phyloP scores from a whole-genome alignment of 2,113 vertebrate genomes.

The Tichodroma muraria region DNA sequence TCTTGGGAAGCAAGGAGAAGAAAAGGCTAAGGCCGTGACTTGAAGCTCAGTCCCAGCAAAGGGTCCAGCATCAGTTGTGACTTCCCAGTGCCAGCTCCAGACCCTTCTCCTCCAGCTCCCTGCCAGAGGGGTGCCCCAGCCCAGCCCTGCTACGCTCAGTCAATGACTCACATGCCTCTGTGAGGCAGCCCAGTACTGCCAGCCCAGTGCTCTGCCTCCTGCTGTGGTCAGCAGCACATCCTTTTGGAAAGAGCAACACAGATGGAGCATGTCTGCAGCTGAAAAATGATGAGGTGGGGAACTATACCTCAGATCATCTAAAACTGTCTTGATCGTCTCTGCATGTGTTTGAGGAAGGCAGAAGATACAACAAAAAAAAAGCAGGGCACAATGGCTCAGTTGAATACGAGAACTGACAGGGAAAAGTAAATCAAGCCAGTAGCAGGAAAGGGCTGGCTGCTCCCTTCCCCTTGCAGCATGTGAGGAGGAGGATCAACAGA shows the following conservation, averaged over 20 bases:
- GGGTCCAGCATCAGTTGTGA: neutral
- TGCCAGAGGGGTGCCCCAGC: neutral
- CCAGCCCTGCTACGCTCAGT: neutral
- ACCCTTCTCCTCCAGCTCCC: rapidly evolving
- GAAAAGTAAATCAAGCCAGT: neutral
- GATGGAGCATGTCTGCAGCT: neutral
- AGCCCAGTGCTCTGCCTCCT: neutral
- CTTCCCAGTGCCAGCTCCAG: neutral
- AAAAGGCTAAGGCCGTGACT: neutral
- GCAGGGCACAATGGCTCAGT: neutral
- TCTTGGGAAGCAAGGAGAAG: neutral
- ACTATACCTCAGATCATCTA: neutral
- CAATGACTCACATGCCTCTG: neutral
- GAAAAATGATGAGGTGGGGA: neutral
- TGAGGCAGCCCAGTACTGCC: neutral
- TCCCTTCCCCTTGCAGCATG: neutral
- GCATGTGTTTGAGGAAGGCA: neutral
- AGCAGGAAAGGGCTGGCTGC: neutral
- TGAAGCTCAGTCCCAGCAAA: neutral
- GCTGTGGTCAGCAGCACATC: neutral
- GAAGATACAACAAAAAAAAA: neutral
- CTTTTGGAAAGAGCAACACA: neutral
- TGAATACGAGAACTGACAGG: neutral
- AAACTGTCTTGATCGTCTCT: neutral
- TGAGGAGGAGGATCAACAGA: neutral